Conservation (phyloP, 2,113 vertebrate species). For the Gorsachius goisagi region DNA sequence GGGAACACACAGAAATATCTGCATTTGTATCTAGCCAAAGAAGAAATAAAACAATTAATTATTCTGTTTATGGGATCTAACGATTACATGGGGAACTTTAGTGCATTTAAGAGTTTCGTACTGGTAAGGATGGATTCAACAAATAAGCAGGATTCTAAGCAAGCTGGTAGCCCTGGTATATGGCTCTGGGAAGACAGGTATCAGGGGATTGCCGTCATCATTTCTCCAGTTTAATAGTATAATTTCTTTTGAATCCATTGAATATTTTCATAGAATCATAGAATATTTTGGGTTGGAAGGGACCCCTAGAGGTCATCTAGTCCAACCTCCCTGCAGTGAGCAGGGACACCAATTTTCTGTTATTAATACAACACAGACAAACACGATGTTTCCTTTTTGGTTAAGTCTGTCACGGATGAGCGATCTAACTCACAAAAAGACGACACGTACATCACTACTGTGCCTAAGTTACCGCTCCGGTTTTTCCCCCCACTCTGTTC, state of each 20-base stretch:
- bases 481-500: no score
- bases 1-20: background rate
- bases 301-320: no score
- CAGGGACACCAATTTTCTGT: no score
- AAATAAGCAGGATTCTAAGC: background rate
- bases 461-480: background rate
- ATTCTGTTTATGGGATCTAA: background rate
- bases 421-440: background rate
- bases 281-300: no score
- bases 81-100: background rate
- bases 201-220: background rate
- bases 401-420: background rate
- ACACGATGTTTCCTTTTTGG: background rate
- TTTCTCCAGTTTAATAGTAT: background rate
- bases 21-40: background rate
- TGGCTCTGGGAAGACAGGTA: background rate
- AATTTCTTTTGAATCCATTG: background rate
- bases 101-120: background rate
- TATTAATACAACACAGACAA: background rate
- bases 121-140: background rate
- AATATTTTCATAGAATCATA: no score
- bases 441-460: no score
- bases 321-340: no score
- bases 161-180: no score
- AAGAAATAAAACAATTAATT: background rate